Conservation (phyloP, 2,113 vertebrate genomes). For the Parus major region DNA sequence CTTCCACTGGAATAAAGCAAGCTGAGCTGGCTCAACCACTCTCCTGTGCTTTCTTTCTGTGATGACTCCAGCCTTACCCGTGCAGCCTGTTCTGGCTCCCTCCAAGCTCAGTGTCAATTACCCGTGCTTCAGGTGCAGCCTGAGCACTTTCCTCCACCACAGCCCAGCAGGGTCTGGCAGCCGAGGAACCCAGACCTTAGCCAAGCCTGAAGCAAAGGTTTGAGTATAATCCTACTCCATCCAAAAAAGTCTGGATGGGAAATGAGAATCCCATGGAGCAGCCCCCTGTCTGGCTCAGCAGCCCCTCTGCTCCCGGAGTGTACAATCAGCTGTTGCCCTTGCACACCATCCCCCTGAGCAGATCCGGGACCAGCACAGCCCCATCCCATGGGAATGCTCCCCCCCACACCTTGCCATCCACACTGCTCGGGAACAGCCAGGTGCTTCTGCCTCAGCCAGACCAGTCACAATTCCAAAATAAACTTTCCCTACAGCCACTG, state of each 20-base stretch:
- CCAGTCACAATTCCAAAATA: rapidly evolving
- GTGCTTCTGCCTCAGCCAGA: not conserved
- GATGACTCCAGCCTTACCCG: rapidly evolving
- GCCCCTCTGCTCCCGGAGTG: not conserved
- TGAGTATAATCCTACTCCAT: not conserved
- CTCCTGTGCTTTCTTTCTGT: not conserved
- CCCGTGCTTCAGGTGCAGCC: rapidly evolving
- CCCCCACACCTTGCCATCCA: rapidly evolving
- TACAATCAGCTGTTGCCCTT: rapidly evolving
- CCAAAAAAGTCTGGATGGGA: not conserved
- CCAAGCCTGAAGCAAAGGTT: rapidly evolving
- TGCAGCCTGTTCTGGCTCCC: not conserved
- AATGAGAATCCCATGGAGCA: rapidly evolving
- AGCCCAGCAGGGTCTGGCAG: rapidly evolving
- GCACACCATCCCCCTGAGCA: rapidly evolving
- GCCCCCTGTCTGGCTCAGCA: not conserved
- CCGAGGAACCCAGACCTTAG: not conserved
- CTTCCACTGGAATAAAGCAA: not conserved
- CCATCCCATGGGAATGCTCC: rapidly evolving
- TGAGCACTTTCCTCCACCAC: not conserved
- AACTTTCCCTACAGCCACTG: not conserved
- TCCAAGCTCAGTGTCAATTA: not conserved
- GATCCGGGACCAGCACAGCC: not conserved
- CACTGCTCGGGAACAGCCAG: rapidly evolving
- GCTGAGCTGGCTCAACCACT: not conserved